Evolutionary conservation across 1,140 invertebrate genomes (phyloP), one percentile per base, ranked within the genome.

Genomic region (Macrobrachium rosenbergii): DNA sequence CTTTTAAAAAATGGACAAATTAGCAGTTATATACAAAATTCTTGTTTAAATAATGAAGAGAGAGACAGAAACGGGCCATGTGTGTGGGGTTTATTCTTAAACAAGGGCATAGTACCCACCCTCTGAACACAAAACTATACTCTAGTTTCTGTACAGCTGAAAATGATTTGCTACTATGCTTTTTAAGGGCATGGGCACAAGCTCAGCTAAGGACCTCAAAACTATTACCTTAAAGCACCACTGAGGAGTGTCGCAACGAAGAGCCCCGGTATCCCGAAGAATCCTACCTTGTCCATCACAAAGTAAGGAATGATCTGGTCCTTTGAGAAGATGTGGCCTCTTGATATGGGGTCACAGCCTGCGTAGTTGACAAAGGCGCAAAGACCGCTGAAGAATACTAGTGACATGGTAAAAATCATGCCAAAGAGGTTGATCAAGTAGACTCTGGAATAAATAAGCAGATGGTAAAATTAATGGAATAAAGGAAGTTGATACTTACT

Each of bases 241-340:
- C 95, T 96, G 89, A 97, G 96, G 62, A 97, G 95, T 67, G 96
- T 96, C 45, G 79, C 79, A n/a, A 82, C 79, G 45, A 82, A 82
- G 43, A 82, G 59, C 8, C 79, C 79, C 8, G 79, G 79, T 12
- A 82, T 37, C 17, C 79, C 79, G 8, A 82, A 72, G 19, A 43
- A 82, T 12, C 63, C 64, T 60, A 82, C 62, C 60, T 82, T 64
- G 23, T 82, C 79, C 79, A 82, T 43, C 37, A 82, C 79, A 23
- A 82, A 82, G 23, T 82, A 82, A 16, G 79, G 79, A 45, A 82
- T 72, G 63, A 82, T 72, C 79, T 82, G 79, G 58, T 82, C 92
- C 5, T 92, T 91, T 91, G 96, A 95, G 0, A 95, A 95, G n/a
- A 96, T 92, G 63, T 88, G 77, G 3, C 88, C 89, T 45, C 16